A percentile compares a stretch with the other conserved stretches of the same genome.
Conservation (phyloP, 2,113 vertebrate genomes). For the Nannospalax galili region DNA sequence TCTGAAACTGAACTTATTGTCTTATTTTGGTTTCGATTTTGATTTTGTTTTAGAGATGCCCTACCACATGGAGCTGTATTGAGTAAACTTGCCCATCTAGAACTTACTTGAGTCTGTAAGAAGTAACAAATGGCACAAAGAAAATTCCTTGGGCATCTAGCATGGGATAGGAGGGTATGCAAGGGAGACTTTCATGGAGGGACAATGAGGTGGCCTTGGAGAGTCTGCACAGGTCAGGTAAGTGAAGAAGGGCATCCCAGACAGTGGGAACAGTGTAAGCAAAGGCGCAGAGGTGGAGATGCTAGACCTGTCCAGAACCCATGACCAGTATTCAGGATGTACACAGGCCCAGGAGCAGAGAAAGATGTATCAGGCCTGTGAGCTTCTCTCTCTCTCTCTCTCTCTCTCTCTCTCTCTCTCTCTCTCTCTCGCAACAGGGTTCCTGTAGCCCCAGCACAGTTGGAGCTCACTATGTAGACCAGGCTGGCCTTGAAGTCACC, state of each 20-base stretch:
- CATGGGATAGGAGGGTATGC: background rate
- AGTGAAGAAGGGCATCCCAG: background rate
- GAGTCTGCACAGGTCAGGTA: background rate
- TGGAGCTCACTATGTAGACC: too few species aligned
- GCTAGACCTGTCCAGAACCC: background rate
- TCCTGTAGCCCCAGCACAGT: too few species aligned
- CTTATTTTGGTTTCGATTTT: background rate
- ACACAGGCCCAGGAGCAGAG: background rate
- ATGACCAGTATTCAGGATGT: background rate
- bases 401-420: too few species aligned
- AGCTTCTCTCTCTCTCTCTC: too few species aligned
- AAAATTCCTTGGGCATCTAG: background rate
- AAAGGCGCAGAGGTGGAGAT: background rate
- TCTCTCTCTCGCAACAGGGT: too few species aligned
- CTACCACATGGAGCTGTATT: background rate
- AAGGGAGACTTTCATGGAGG: background rate
- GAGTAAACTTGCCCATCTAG: background rate
- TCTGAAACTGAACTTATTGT: background rate
- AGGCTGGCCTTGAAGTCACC: too few species aligned
- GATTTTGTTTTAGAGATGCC: background rate
- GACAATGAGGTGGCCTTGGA: background rate
- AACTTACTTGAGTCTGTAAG: slow-evolving; percentile 16
- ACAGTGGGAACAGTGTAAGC: background rate
- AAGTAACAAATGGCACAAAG: background rate
- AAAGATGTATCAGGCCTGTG: background rate